These are phyloP conservation scores for Eudasyphora cyanicolor DNA, from an alignment of 2,888 invertebrate species.

Conservation along the genomic window DNA sequence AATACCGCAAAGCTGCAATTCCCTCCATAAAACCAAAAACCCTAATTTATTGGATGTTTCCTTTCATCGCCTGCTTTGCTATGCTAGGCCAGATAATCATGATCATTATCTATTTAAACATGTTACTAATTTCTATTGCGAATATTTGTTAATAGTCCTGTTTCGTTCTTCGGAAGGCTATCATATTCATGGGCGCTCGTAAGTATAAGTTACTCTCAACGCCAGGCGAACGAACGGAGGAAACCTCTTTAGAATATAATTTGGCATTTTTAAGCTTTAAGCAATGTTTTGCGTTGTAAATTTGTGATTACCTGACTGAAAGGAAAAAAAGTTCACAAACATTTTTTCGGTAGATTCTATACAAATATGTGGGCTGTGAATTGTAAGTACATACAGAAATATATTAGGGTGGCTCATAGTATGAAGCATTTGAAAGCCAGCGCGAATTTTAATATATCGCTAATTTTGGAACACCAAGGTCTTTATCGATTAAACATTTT, in stretches of 20 bases:
- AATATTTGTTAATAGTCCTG: constrained; percentile 61
- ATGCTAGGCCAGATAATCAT: constrained; percentile 49
- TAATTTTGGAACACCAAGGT: too few species aligned
- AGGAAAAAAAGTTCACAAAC: constrained; percentile 19
- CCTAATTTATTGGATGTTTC: too few species aligned
- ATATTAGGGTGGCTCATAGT: too few species aligned
- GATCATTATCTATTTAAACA: constrained; percentile 64
- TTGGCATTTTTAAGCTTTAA: constrained; percentile 52
- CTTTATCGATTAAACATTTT: too few species aligned
- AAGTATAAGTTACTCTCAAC: constrained; percentile 16
- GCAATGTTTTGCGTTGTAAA: constrained; percentile 46
- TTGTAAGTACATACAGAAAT: too few species aligned
- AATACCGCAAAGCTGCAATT: too few species aligned
- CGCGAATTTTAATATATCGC: too few species aligned
- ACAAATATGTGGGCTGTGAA: too few species aligned
- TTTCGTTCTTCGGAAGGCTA: not conserved
- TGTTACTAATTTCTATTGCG: constrained; percentile 60
- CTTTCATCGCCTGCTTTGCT: not conserved
- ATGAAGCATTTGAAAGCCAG: too few species aligned
- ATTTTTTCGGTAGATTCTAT: constrained; percentile 24
- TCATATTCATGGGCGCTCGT: not conserved
- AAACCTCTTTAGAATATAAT: constrained; percentile 12
- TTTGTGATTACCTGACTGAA: constrained; percentile 51
- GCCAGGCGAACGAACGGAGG: not conserved
- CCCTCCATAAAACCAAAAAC: not conserved